Evolutionary conservation across 2,113 vertebrate genomes (phyloP), one percentile per base, ranked within the genome.

Genomic region (Australoheros scitulus): DNA sequence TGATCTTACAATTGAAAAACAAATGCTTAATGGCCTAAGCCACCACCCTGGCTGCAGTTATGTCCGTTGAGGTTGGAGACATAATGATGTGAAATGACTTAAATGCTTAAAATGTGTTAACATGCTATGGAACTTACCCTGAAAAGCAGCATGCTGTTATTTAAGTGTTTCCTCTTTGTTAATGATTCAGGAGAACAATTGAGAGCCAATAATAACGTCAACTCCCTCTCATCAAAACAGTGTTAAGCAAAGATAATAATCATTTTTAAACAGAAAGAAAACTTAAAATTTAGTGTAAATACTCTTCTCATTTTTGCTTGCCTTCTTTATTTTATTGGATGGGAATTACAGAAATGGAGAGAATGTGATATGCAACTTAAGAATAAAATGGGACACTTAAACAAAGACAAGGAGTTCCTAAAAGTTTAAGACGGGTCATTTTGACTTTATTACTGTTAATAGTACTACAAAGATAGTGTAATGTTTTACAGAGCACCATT

Each of bases 261-360:
- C 0, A 68, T 26, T 68, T 68, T 68, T 18, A 15, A 68, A 10
- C 29, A 20, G 5, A 70, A 29, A 11, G 17, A 70, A 70, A 70
- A 70, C 11, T 6, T 70, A 7, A 70, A 13, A 70, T 50, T 29
- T 50, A 2, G 43, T 70, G 65, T 29, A 1, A 52, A 70, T 50
- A 70, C 10, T 17, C 14, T 0, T 20, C 41, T 24, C 0, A 52
- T 70, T 70, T 29, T 0, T 29, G 43, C 50, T 70, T 50, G 24
- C 6, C 24, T 50, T 18, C 41, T 29, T 70, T 7, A 43, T 50
- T 70, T 50, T 24, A 50, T 11, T 70, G 43, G 15, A 70, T 70
- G 43, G 22, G 8, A 20, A 70, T 26, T 20, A 47, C 7, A 50
- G 43, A 50, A 0, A 50, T 29, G 0, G 24, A 29, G 43, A 70